These are phyloP conservation scores for Digitonthophagus gazella DNA, from an alignment of 2,888 invertebrate species.

Conservation along the genomic window DNA sequence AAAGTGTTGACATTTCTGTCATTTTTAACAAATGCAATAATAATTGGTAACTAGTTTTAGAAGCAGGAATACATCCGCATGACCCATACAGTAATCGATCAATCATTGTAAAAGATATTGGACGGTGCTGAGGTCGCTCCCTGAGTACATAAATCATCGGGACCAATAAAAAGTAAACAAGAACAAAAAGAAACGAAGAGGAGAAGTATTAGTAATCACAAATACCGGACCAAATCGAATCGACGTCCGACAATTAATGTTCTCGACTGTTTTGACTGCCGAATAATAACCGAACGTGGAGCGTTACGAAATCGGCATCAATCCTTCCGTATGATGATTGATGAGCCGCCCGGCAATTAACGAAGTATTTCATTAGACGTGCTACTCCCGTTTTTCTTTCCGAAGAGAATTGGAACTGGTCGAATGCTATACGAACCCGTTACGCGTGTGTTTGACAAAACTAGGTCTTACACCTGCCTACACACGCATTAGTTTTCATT, in stretches of 20 bases:
- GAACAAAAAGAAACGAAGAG: background rate
- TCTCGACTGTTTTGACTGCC: background rate
- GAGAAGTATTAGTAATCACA: background rate
- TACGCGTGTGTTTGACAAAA: background rate
- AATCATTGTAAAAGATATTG: background rate
- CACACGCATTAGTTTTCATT: background rate
- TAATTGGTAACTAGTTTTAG: background rate
- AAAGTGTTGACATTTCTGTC: background rate
- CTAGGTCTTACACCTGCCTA: background rate
- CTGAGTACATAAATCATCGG: background rate
- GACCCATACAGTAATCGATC: background rate
- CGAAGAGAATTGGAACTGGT: background rate
- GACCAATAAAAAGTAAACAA: background rate
- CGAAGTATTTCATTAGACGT: background rate
- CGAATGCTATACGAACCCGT: background rate
- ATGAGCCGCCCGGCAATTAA: background rate
- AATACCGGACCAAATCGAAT: background rate
- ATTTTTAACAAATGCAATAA: background rate
- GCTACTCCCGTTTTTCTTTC: background rate
- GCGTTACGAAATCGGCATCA: background rate
- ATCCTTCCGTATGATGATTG: background rate
- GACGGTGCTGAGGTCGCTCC: background rate
- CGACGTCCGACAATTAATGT: background rate
- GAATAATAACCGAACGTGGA: background rate
- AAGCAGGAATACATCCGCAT: background rate